A percentile compares a stretch with the other conserved stretches of the same genome.
phyloP scores from a whole-genome alignment of 2,888 invertebrate genomes.

The Phortica magna region DNA sequence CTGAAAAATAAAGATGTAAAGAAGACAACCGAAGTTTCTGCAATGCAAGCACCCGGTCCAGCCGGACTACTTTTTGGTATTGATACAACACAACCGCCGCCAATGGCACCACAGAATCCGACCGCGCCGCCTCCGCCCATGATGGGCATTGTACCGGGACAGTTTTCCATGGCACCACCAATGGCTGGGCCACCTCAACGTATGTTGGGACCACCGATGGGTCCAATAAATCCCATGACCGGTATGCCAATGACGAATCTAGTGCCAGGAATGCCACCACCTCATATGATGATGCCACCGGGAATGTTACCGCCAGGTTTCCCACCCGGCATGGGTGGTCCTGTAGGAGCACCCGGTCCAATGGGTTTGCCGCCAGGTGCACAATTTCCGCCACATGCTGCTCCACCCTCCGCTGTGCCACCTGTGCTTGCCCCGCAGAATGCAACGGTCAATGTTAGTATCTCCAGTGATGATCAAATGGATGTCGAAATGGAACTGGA shows the following conservation, averaged over 20 bases:
- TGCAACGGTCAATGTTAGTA: conserved; percentile 60
- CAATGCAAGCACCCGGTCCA: conserved; percentile 48
- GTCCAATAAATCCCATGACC: conserved; percentile 71
- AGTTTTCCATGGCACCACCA: conserved; percentile 64
- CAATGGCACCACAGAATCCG: conserved; percentile 79
- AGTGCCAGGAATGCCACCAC: conserved; percentile 79
- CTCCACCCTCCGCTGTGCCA: conserved; percentile 53
- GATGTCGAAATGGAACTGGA: conserved; percentile 87
- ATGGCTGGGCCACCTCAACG: conserved; percentile 73
- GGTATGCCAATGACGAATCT: conserved; percentile 73
- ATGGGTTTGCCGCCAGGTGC: conserved; percentile 74
- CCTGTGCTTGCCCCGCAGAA: conserved; percentile 46
- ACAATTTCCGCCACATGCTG: conserved; percentile 68
- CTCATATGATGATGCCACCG: conserved; percentile 77
- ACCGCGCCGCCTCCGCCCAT: conserved; percentile 72
- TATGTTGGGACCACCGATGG: conserved; percentile 63
- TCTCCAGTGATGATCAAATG: conserved; percentile 85
- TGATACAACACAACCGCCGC: conserved; percentile 84
- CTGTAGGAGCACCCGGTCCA: conserved; percentile 56
- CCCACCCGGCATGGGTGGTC: conserved; percentile 67
- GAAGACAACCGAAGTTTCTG: background rate
- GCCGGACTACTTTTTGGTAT: conserved; percentile 70
- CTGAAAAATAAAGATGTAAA: conserved; percentile 74
- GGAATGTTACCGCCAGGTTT: conserved; percentile 77
- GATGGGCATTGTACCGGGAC: conserved; percentile 73